Percentiles rank a stretch among this genome's conserved stretches.
Conservation (phyloP, 1,140 invertebrate species). For the Pseudachorutes palmiensis region DNA sequence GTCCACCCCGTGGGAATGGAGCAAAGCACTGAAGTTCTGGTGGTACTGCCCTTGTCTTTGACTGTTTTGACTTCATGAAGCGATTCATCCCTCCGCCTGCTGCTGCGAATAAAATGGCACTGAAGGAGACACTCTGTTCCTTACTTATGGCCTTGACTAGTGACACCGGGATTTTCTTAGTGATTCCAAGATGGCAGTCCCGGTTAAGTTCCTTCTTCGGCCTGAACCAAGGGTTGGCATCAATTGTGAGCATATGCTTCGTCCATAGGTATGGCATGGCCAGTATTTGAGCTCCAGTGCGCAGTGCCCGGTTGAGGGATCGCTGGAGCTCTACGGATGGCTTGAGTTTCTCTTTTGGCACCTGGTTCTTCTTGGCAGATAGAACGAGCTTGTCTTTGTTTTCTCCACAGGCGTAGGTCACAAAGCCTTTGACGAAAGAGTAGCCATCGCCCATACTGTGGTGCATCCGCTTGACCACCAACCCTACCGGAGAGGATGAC, state of each 20-base stretch:
- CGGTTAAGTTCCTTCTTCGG: conserved; percentile 19
- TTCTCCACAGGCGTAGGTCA: conserved; percentile 24
- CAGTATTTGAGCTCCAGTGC: conserved; percentile 18
- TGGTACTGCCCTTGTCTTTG: conserved; percentile 13
- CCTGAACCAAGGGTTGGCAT: conserved; percentile 25
- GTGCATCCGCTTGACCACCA: conserved; percentile 25
- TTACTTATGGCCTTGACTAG: conserved; percentile 15
- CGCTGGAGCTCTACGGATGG: not conserved
- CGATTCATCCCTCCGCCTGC: conserved; percentile 23
- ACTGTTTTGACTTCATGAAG: conserved; percentile 4
- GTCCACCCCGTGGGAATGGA: conserved; percentile 23
- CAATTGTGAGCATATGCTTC: conserved; percentile 18
- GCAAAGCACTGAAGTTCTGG: conserved; percentile 22
- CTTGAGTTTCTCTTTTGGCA: not conserved
- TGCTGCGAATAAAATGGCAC: conserved; percentile 24
- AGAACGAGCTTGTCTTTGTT: conserved; percentile 4
- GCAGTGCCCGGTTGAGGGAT: not conserved
- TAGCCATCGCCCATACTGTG: conserved; percentile 29
- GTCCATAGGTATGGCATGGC: not conserved
- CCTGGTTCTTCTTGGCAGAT: not conserved
- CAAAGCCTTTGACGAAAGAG: conserved; percentile 26
- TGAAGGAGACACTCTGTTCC: conserved; percentile 14
- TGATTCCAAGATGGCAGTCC: conserved; percentile 18
- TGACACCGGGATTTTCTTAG: conserved; percentile 21
- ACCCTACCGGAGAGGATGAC: not conserved